These are phyloP conservation scores for Meteorus colon DNA, from an alignment of 2,888 invertebrate genomes.

Conservation along the genomic window DNA sequence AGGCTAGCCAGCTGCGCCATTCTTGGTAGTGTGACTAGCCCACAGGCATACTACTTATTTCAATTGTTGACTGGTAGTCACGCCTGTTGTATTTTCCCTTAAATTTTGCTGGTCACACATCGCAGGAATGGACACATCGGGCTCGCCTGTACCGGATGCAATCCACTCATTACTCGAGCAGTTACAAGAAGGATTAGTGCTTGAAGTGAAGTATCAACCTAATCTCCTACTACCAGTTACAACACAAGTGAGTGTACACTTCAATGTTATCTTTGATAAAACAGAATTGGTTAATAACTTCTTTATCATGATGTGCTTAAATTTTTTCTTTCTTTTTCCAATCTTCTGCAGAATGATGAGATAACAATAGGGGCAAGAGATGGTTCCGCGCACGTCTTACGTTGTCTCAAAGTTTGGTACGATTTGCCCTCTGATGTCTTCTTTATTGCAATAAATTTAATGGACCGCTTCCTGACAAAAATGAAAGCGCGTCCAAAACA, in stretches of 20 bases:
- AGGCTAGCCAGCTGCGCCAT: slow-evolving; percentile 72
- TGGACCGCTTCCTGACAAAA: slow-evolving; percentile 88
- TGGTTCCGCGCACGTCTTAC: slow-evolving; percentile 86
- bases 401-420: slow-evolving; percentile 90
- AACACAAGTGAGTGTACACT: slow-evolving; percentile 76
- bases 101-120: slow-evolving; percentile 61
- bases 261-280: neutral
- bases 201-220: slow-evolving; percentile 84
- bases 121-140: slow-evolving; percentile 72
- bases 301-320: slow-evolving; percentile 1
- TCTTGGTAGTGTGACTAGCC: slow-evolving; percentile 70
- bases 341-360: slow-evolving; percentile 77
- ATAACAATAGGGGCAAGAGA: slow-evolving; percentile 85
- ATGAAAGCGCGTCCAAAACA: slow-evolving; percentile 89
- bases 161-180: slow-evolving; percentile 69
- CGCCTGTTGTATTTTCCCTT: slow-evolving; percentile 42
- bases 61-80: slow-evolving; percentile 54
- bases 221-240: slow-evolving; percentile 79
- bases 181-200: slow-evolving; percentile 80
- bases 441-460: slow-evolving; percentile 84
- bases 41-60: slow-evolving; percentile 61
- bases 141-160: slow-evolving; percentile 73
- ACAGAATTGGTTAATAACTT: slow-evolving; percentile 11
- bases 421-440: slow-evolving; percentile 86
- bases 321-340: slow-evolving; percentile 40